A percentile compares a stretch with the other conserved stretches of the same genome.
These are phyloP conservation scores for Pitta sordida DNA, from an alignment of 2,113 vertebrate species.

Conservation along the genomic window DNA sequence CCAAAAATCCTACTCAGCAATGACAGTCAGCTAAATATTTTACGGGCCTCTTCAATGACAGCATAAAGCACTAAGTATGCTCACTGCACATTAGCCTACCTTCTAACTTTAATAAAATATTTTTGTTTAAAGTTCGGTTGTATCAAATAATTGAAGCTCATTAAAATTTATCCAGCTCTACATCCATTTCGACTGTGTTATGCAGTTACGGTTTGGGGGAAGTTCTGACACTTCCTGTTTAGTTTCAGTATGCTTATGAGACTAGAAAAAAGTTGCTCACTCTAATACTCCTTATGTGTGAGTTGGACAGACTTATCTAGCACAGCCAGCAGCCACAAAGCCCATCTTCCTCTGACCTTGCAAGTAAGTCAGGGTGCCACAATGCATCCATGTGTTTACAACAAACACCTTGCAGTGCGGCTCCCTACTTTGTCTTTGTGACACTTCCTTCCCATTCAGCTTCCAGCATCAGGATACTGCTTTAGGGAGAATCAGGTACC, in stretches of 20 bases:
- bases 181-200: not conserved
- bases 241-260: not conserved
- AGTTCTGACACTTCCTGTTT: not conserved
- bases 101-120: not conserved
- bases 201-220: not conserved
- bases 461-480: not conserved
- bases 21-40: not conserved
- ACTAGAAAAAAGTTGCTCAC: not conserved
- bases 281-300: not conserved
- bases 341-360: accelerated
- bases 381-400: accelerated
- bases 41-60: not conserved
- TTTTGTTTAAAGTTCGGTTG: not conserved
- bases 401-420: not conserved
- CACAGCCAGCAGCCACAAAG: not conserved
- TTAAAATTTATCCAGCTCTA: not conserved
- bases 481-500: not conserved
- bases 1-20: not conserved
- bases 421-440: accelerated
- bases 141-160: not conserved
- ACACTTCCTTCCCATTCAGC: not conserved
- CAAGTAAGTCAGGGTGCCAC: not conserved
- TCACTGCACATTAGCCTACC: not conserved
- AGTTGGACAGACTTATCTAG: not conserved
- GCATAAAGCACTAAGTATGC: not conserved